Evolutionary conservation across 1,140 invertebrate species (phyloP), one percentile per base, ranked within the genome.

Genomic region (Megalopta genalis): DNA sequence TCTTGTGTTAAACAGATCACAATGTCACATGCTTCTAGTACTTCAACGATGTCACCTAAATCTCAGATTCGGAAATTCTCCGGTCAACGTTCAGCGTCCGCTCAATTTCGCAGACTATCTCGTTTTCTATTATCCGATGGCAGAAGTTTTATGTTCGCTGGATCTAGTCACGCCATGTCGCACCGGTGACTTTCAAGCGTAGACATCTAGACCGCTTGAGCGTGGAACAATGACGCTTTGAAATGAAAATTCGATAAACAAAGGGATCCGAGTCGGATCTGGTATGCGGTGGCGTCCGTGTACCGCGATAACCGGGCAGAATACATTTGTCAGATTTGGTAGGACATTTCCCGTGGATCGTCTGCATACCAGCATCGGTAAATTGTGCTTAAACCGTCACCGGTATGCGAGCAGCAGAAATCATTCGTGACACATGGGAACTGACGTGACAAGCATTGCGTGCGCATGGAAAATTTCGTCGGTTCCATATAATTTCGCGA

Each of bases 241-340:
- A 39, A 70, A 70, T 70, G 75, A 70, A 70, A 77, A 77, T 77
- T 77, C 59, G 27, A 77, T 77, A 77, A 70, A 77, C 75, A 77
- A 52, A 70, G 57, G 67, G 49, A 16, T 52, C 49, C 16, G 12
- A 16, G n/a, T 14, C 46, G 16, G 46, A 49, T 62, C 66, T 52
- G 75, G 57, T 63, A 70, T 8, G 66, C 27, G 21, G 27, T 3
- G 10, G 8, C 6, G 7, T n/a, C 18, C 49, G 16, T 27, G 16
- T 49, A 18, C 65, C 65, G 25, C 12, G 54, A 77, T 77, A 77
- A 69, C 54, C 59, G 54, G 12, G n/a, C 75, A 70, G 75, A 70
- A 77, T 77, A 77, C 59, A 70, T 77, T 77, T 77, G 75, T 77
- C 75, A 77, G 75, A 27, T 63, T 77, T 52, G 57, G 57, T 25